Base-by-base conservation (phyloP, 2,113 vertebrate genomes). In the Cinclus cinclus region DNA sequence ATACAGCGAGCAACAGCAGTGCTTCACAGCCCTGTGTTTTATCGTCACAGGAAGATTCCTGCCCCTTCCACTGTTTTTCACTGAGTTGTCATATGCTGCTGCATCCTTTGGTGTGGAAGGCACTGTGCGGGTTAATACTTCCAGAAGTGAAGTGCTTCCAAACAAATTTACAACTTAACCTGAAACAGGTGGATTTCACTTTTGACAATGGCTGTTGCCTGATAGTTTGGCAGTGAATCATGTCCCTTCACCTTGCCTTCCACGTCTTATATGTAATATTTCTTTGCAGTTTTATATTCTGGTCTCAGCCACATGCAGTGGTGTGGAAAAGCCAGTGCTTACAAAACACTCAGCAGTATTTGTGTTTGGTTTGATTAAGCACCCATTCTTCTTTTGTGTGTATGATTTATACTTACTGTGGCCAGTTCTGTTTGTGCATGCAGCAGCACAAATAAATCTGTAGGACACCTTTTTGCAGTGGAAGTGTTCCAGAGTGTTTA, bases 1-100 rank as follows among this genome's bases (percentile, higher is more conserved):
- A 0, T 28, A 0, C 15, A n/a, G 25, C 4, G 55, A 35, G 4
- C 15, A 10, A 1, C 6, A 65, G 33, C 41, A 41, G 22, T 44
- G 73, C 13, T 41, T 80, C 22, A 5, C 59, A 28, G 73, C 5
- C 5, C 2, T 13, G 28, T 6, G 0, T n/a, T 87, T 78, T 50
- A 5, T 28, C 17, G 3, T 19, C 1, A 3, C 23, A 5, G 2
- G 35, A 82, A 59, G 22, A 15, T 11, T 68, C 8, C n/a, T 56
- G 18, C 35, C 24, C 16, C 9, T 52, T 59, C 6, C 2, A 0
- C 15, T 46, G 19, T 35, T 68, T 83, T 56, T 42, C 67, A 13
- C 53, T 27, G n/a, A 21, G 12, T 20, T 55, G 37, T 19, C 41
- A 19, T 13, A 9, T 42, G 70, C 12, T 30, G 28, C 70, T 33